Evolutionary conservation across 2,113 vertebrate species (phyloP), one percentile per base, ranked within the genome.

Genomic region (Sylvietta virens): DNA sequence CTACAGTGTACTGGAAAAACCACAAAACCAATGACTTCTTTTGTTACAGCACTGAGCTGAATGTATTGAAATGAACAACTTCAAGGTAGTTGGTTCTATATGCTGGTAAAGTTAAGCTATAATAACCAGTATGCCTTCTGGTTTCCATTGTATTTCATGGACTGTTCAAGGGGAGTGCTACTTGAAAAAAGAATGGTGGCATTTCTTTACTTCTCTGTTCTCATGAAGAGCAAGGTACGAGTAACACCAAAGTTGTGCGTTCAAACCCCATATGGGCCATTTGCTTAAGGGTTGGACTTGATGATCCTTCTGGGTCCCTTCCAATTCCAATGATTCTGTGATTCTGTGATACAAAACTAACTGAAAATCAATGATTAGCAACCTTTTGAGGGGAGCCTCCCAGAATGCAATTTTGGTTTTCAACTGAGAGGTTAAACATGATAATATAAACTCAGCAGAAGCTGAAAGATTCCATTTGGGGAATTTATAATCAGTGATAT

Each of bases 241-340:
- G 27, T 27, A 58, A 33, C 6, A 67, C 53, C 44, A 67, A 14
- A 15, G 15, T 1, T 51, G 11, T 33, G 62, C 31, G 6, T 51
- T 86, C 71, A 77, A 50, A 77, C 22, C 14, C 31, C 26, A 35
- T 10, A 27, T 12, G 45, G 53, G 26, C 22, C 44, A 51, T 67
- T 58, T 58, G 14, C 33, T 35, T 67, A 50, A 51, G 45, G 13
- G 33, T 3, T 77, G 45, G 27, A 37, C 18, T 31, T 0, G 0
- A 22, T 53, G 22, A 58, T 58, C 45, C 10, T 77, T 60, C 37
- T 67, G 53, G 14, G 22, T 51, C 22, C 45, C 53, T 60, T 77
- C 72, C 18, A 67, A 58, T 26, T n/a, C 31, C 0, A 0, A 33
- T 27, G 19, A 27, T 27, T 58, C 51, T 27, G 42, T 20, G 58